Percentiles rank a stretch among this genome's conserved stretches.
phyloP scores from a whole-genome alignment of 2,888 invertebrate genomes.

The Agrypnus murinus region DNA sequence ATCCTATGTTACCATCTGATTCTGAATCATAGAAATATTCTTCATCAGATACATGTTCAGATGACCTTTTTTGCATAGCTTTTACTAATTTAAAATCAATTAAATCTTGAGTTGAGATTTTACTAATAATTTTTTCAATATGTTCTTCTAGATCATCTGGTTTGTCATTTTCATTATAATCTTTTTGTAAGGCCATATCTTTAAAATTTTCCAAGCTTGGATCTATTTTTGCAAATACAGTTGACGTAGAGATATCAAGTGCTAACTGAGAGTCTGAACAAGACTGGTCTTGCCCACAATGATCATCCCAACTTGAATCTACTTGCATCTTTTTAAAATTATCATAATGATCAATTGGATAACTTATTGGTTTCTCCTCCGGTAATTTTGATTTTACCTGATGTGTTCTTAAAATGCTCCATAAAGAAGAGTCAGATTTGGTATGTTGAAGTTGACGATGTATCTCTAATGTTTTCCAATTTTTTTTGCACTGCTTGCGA shows the following conservation, averaged over 20 bases:
- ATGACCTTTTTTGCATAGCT: constrained; percentile 39
- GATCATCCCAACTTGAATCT: no score
- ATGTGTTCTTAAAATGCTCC: constrained; percentile 40
- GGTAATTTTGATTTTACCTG: constrained; percentile 18
- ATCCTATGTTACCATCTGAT: constrained; percentile 1
- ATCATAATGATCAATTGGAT: constrained; percentile 42
- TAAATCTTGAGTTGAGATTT: constrained; percentile 48
- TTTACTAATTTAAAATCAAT: constrained; percentile 23
- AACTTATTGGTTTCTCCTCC: constrained; percentile 44
- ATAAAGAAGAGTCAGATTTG: constrained; percentile 40
- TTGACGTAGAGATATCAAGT: constrained; percentile 31
- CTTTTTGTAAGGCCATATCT: constrained; percentile 35
- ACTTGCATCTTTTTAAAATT: background rate
- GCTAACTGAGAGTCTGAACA: no score
- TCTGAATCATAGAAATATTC: constrained; percentile 44
- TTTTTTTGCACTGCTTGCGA: constrained; percentile 34
- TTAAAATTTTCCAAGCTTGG: constrained; percentile 40
- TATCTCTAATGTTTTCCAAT: constrained; percentile 38
- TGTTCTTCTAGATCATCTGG: constrained; percentile 48
- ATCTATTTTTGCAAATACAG: constrained; percentile 38
- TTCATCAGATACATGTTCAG: constrained; percentile 42
- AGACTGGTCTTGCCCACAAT: no score
- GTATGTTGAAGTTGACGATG: constrained; percentile 26
- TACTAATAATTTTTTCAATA: constrained; percentile 46
- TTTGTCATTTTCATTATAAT: constrained; percentile 30